Percentiles rank a stretch among this genome's conserved stretches.
Evolutionary conservation across 1,140 invertebrate genomes (phyloP).

Genomic region (Drosophila azteca): DNA sequence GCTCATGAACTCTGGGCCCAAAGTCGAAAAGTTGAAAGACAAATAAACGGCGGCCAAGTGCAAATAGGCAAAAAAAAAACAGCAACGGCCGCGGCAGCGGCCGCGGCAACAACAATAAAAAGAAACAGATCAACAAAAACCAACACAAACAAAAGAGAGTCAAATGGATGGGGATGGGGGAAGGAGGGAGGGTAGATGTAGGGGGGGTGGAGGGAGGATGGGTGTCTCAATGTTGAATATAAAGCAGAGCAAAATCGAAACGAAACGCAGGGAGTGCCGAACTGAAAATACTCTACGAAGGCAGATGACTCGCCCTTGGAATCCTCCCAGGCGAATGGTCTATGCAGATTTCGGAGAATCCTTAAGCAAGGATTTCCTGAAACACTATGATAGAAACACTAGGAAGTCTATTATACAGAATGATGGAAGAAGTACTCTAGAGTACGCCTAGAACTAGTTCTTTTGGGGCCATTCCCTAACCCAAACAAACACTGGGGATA

Average conservation of each 20-base stretch:
- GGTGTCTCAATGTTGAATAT: background rate
- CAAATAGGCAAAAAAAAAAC: conserved; percentile 65
- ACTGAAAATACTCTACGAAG: background rate
- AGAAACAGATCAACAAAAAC: conserved; percentile 34
- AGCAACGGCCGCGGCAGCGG: background rate
- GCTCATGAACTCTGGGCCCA: conserved; percentile 69
- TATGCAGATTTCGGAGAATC: too few relatives aligned
- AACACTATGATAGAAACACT: too few relatives aligned
- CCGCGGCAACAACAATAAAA: background rate
- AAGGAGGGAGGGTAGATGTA: conserved; percentile 2
- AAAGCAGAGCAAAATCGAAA: conserved; percentile 18
- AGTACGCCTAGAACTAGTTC: too few relatives aligned
- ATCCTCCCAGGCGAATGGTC: too few relatives aligned
- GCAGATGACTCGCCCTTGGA: too few relatives aligned
- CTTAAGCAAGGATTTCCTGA: too few relatives aligned
- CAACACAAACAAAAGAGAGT: conserved; percentile 41
- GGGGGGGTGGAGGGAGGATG: conserved; percentile 2
- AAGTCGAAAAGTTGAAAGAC: conserved; percentile 77
- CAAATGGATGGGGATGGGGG: conserved; percentile 15
- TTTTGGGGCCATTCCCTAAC: too few relatives aligned
- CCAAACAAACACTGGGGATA: too few relatives aligned
- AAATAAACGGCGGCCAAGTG: conserved; percentile 69
- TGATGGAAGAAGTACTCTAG: too few relatives aligned
- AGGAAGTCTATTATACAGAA: too few relatives aligned
- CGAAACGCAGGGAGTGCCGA: background rate